Percentiles rank a stretch among this genome's conserved stretches.
Evolutionary conservation across 2,113 vertebrate genomes (phyloP).

Genomic region (Fregetta grallaria): DNA sequence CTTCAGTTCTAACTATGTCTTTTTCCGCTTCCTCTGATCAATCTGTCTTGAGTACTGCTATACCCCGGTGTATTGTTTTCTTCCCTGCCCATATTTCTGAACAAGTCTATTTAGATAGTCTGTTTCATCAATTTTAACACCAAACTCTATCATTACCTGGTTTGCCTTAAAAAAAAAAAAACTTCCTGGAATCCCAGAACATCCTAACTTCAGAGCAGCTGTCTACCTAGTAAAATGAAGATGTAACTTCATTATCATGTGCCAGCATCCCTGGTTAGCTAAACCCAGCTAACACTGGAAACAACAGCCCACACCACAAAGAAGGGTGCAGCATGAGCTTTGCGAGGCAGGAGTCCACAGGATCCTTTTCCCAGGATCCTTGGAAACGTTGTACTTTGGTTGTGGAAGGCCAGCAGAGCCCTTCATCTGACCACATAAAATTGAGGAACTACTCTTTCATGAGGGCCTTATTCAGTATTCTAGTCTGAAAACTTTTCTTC

Average conservation of each 20-base stretch:
- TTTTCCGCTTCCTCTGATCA: constrained; percentile 35
- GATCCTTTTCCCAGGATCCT: neutral
- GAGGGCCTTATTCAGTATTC: neutral
- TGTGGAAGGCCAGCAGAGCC: neutral
- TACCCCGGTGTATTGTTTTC: constrained; percentile 1
- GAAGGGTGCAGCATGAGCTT: neutral
- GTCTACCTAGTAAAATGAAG: neutral
- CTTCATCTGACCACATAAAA: neutral
- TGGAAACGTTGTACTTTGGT: neutral
- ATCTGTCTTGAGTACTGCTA: constrained; percentile 2
- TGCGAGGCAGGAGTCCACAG: neutral
- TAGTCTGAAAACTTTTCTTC: neutral
- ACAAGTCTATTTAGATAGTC: constrained; percentile 48
- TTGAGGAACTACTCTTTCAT: neutral
- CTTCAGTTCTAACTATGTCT: constrained; percentile 18
- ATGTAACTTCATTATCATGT: neutral
- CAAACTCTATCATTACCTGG: constrained; percentile 43
- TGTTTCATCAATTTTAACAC: constrained; percentile 59
- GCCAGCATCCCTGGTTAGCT: neutral
- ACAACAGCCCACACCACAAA: neutral
- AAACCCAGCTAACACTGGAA: neutral
- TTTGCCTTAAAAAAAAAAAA: neutral
- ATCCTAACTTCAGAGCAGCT: constrained; percentile 21
- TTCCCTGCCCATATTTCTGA: constrained; percentile 26
- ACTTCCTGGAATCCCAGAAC: neutral